phyloP scores from a whole-genome alignment of 2,113 vertebrate species.

The Acrocephalus arundinaceus region DNA sequence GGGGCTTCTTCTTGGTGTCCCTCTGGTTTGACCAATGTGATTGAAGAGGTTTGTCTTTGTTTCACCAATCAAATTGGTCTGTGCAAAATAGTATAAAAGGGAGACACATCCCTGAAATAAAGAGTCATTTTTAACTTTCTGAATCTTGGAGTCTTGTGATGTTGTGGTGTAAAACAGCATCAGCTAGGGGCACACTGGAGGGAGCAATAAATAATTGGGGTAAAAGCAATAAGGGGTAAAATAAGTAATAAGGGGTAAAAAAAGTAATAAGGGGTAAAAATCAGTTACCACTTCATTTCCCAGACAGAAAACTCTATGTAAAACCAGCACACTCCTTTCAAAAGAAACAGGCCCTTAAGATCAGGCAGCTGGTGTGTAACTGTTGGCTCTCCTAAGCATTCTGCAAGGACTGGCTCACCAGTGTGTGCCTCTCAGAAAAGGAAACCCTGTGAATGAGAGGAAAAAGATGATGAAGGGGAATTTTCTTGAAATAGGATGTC shows the following conservation, averaged over 20 bases:
- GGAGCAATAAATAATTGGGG: not conserved
- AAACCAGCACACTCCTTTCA: not conserved
- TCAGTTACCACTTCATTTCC: not conserved
- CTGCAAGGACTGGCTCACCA: not conserved
- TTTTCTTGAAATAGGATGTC: not conserved
- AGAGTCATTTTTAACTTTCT: too few species aligned
- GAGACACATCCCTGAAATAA: too few species aligned
- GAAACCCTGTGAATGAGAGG: not conserved
- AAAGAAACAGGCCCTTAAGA: not conserved
- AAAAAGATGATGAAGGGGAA: not conserved
- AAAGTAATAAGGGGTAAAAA: not conserved
- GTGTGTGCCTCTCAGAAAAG: not conserved
- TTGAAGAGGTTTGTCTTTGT: too few species aligned
- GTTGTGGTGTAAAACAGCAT: too few species aligned
- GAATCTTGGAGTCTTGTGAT: too few species aligned
- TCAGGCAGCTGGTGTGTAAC: not conserved
- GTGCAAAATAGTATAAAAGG: too few species aligned
- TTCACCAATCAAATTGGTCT: too few species aligned
- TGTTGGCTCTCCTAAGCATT: not conserved
- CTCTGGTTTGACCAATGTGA: too few species aligned
- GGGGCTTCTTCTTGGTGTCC: too few species aligned
- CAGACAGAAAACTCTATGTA: not conserved
- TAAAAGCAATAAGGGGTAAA: not conserved
- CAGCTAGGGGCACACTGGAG: not conserved
- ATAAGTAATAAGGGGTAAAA: too few species aligned